These are phyloP conservation scores for Colostygia pectinataria DNA, from an alignment of 2,888 invertebrate species.

Conservation along the genomic window DNA sequence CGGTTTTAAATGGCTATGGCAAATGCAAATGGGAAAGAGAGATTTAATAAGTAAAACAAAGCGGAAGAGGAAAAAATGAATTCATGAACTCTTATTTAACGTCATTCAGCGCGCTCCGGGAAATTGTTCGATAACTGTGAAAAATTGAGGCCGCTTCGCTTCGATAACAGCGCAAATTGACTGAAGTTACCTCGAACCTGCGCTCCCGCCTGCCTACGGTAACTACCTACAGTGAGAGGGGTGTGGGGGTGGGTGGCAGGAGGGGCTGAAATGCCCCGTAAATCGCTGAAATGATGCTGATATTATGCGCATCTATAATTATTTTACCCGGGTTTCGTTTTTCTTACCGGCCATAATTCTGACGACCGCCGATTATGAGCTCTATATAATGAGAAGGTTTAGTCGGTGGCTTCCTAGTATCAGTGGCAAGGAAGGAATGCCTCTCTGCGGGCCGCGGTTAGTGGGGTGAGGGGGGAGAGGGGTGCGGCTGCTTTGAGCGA, in stretches of 20 bases:
- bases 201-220: not conserved
- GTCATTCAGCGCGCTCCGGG: slow-evolving; percentile 45
- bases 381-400: slow-evolving; percentile 22
- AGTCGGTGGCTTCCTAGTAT: slow-evolving; percentile 39
- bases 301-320: slow-evolving; percentile 36
- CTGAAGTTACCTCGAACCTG: slow-evolving; percentile 55
- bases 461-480: slow-evolving; percentile 22
- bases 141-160: slow-evolving; percentile 65
- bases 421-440: slow-evolving; percentile 30
- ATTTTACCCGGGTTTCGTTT: slow-evolving; percentile 34
- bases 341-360: not conserved
- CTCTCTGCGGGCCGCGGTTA: slow-evolving; percentile 27
- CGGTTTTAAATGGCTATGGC: too few species aligned
- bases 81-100: slow-evolving; percentile 68
- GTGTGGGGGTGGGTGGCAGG: slow-evolving; percentile 24
- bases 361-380: slow-evolving; percentile 16
- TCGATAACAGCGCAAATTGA: slow-evolving; percentile 74
- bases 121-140: slow-evolving; percentile 75
- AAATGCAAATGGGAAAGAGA: too few species aligned
- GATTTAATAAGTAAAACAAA: slow-evolving; percentile 16
- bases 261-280: slow-evolving; percentile 16
- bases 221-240: too few species aligned
- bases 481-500: slow-evolving; percentile 52
- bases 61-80: slow-evolving; percentile 42
- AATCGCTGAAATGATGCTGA: slow-evolving; percentile 41